These are phyloP conservation scores for Pantherophis alleghaniensis DNA, from an alignment of 2,797 vertebrate species.

Conservation along the genomic window DNA sequence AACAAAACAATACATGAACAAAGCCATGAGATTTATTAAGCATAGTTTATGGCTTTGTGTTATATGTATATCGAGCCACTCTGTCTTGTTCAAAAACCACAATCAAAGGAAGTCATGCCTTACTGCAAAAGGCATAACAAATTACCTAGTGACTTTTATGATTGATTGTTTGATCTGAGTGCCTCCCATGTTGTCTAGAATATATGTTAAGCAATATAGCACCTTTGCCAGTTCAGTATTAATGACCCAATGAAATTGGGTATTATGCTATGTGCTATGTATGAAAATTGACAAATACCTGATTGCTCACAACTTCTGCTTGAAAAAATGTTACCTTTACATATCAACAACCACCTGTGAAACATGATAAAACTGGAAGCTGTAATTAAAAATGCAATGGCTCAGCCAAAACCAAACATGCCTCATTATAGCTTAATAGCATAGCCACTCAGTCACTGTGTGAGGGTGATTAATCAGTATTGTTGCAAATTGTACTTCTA, in stretches of 20 bases:
- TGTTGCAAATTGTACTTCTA: background rate
- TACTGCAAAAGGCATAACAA: background rate
- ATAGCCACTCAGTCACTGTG: background rate
- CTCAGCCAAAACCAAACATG: background rate
- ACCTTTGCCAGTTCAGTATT: background rate
- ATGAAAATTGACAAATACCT: background rate
- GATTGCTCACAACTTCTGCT: background rate
- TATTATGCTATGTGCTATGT: background rate
- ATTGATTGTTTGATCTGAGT: background rate
- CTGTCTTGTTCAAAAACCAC: background rate
- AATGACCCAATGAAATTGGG: background rate
- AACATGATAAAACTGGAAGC: background rate
- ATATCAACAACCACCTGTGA: background rate
- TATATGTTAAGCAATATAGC: background rate
- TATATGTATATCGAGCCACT: background rate
- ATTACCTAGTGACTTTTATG: background rate
- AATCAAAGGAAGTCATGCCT: background rate
- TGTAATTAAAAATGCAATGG: background rate
- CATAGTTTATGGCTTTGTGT: background rate
- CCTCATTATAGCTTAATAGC: background rate
- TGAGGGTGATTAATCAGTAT: background rate
- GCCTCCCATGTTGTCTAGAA: background rate
- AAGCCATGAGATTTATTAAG: background rate
- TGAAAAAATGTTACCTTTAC: background rate
- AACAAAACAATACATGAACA: background rate